Percentiles rank a stretch among this genome's conserved stretches.
These are phyloP conservation scores for Cheilosia soror DNA, from an alignment of 2,888 invertebrate genomes.

Conservation along the genomic window DNA sequence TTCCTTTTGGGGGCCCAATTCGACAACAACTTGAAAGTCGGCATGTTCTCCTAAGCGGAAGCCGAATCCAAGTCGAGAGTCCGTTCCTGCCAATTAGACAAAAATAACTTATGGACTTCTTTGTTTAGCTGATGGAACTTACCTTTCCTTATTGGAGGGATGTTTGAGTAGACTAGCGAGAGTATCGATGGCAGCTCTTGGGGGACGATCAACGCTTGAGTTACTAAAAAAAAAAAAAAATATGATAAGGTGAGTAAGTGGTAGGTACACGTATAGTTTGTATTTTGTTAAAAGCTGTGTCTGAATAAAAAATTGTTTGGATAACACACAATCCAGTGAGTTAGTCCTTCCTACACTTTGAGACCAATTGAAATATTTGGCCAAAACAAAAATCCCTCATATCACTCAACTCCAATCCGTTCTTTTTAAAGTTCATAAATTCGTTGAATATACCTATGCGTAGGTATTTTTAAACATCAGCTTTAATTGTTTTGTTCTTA, in stretches of 20 bases:
- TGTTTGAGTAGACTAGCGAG: slow-evolving; percentile 92
- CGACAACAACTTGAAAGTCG: slow-evolving; percentile 90
- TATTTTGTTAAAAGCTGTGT: too few relatives aligned
- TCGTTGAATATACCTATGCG: too few relatives aligned
- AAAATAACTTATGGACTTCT: background rate
- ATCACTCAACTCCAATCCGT: too few relatives aligned
- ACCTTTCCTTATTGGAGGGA: slow-evolving; percentile 94
- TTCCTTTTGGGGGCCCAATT: slow-evolving; percentile 91
- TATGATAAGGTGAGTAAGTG: too few relatives aligned
- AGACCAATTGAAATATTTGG: too few relatives aligned
- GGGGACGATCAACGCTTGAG: slow-evolving; percentile 87
- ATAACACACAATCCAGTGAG: too few relatives aligned
- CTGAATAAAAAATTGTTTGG: too few relatives aligned
- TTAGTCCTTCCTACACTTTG: too few relatives aligned
- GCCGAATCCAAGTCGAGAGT: slow-evolving; percentile 91
- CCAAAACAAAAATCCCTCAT: too few relatives aligned
- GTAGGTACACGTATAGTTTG: too few relatives aligned
- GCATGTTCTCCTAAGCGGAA: slow-evolving; percentile 92
- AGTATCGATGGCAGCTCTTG: slow-evolving; percentile 91
- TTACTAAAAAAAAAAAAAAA: slow-evolving; percentile 55
- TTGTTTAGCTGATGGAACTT: background rate
- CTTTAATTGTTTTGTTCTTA: background rate
- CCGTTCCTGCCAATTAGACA: slow-evolving; percentile 86
- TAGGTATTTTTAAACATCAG: background rate
- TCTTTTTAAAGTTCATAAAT: too few relatives aligned